These are phyloP conservation scores for Morpho achilles DNA, from an alignment of 2,888 invertebrate species.

Conservation along the genomic window DNA sequence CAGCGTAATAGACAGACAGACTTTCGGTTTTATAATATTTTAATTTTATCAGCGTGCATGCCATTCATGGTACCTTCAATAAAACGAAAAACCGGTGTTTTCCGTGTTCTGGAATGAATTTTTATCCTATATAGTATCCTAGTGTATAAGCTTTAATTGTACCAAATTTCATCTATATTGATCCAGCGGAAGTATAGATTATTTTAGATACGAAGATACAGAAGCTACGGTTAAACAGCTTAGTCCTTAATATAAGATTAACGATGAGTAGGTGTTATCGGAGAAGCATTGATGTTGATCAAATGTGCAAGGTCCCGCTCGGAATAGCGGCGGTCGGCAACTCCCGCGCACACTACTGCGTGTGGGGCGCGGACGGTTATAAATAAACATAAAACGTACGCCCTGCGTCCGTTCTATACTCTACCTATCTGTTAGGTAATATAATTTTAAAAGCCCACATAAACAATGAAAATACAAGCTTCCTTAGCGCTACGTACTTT, in stretches of 20 bases:
- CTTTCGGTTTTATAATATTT: too few species aligned
- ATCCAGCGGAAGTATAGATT: too few species aligned
- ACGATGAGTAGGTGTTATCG: slow-evolving; percentile 6
- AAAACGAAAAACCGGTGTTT: too few species aligned
- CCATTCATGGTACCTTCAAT: too few species aligned
- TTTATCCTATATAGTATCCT: too few species aligned
- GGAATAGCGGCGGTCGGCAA: slow-evolving; percentile 67
- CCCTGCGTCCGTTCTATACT: slow-evolving; percentile 44
- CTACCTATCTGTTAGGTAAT: slow-evolving; percentile 43
- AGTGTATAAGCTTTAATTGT: too few species aligned
- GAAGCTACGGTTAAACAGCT: too few species aligned
- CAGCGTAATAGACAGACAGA: too few species aligned
- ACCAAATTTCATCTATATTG: too few species aligned
- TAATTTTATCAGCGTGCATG: too few species aligned
- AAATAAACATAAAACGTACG: slow-evolving; percentile 59
- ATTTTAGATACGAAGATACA: too few species aligned
- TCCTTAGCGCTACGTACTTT: slow-evolving; percentile 1
- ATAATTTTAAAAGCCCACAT: slow-evolving; percentile 35
- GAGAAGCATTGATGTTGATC: slow-evolving; percentile 17
- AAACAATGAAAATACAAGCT: slow-evolving; percentile 26
- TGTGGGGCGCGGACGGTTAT: slow-evolving; percentile 71
- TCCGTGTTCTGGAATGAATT: too few species aligned
- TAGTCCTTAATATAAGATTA: slow-evolving; percentile 1
- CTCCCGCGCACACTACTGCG: slow-evolving; percentile 54
- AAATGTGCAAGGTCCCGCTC: slow-evolving; percentile 61